Evolutionary conservation across 1,140 invertebrate genomes (phyloP).

Genomic region (Hylaeus volcanicus): DNA sequence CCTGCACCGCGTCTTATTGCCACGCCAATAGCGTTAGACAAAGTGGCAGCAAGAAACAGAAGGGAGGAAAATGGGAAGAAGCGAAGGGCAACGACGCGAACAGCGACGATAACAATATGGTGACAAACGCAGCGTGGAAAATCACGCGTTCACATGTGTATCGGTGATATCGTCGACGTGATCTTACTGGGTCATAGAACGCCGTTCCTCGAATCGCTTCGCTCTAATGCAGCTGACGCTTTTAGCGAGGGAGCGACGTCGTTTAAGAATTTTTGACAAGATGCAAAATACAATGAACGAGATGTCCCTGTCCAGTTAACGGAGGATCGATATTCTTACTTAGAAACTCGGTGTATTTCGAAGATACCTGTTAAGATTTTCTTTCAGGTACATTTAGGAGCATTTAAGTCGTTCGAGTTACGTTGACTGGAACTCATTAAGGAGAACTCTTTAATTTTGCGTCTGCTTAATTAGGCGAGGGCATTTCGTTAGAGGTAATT

Average conservation of each 20-base stretch:
- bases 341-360: not conserved
- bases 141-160: not conserved
- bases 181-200: slow-evolving; percentile 17
- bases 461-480: no score
- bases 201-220: not conserved
- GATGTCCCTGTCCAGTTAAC: not conserved
- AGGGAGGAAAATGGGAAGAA: not conserved
- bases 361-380: no score
- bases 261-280: not conserved
- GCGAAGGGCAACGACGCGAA: slow-evolving; percentile 1
- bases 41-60: not conserved
- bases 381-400: no score
- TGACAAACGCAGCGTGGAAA: slow-evolving; percentile 16
- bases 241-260: not conserved
- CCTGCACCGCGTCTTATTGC: not conserved
- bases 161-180: slow-evolving; percentile 28
- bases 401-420: no score
- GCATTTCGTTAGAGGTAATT: no score
- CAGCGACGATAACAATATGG: slow-evolving; percentile 14
- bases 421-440: no score
- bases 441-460: no score
- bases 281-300: not conserved
- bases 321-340: not conserved
- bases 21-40: not conserved
- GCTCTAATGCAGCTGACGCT: no score